These are phyloP conservation scores for Exaiptasia diaphana DNA, from an alignment of 64 coral and sea anemone species.

Conservation along the genomic window DNA sequence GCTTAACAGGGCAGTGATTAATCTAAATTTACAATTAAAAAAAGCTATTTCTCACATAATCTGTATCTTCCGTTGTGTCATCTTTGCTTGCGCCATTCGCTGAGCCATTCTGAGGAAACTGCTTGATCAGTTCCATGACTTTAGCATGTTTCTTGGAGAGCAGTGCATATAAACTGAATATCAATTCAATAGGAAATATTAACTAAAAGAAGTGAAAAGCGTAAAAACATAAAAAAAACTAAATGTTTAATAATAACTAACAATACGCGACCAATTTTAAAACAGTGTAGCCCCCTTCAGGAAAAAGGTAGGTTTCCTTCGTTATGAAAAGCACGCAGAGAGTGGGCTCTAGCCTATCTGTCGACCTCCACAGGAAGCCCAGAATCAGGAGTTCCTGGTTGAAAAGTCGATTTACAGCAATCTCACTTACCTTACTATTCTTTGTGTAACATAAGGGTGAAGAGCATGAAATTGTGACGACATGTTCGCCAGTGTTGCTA, in stretches of 20 bases:
- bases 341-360: too few species aligned
- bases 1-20: neutral
- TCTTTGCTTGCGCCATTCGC: slow-evolving; percentile 11
- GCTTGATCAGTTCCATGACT: slow-evolving; percentile 76
- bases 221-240: neutral
- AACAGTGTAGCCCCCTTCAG: too few species aligned
- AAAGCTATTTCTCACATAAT: slow-evolving; percentile 6
- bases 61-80: slow-evolving; percentile 4
- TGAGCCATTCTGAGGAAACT: neutral
- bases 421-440: slow-evolving; percentile 90
- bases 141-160: slow-evolving; percentile 91
- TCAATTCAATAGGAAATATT: neutral
- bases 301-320: too few species aligned
- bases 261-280: too few species aligned
- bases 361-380: too few species aligned
- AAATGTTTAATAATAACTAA: too few species aligned
- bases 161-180: slow-evolving; percentile 75
- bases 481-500: slow-evolving; percentile 97
- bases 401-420: too few species aligned
- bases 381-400: too few species aligned
- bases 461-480: slow-evolving; percentile 97
- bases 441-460: slow-evolving; percentile 96
- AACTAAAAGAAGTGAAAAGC: neutral
- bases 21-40: neutral
- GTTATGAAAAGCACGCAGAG: too few species aligned